Base-by-base conservation (phyloP, 2,797 vertebrate species). In the Bryconaethiops microstoma region DNA sequence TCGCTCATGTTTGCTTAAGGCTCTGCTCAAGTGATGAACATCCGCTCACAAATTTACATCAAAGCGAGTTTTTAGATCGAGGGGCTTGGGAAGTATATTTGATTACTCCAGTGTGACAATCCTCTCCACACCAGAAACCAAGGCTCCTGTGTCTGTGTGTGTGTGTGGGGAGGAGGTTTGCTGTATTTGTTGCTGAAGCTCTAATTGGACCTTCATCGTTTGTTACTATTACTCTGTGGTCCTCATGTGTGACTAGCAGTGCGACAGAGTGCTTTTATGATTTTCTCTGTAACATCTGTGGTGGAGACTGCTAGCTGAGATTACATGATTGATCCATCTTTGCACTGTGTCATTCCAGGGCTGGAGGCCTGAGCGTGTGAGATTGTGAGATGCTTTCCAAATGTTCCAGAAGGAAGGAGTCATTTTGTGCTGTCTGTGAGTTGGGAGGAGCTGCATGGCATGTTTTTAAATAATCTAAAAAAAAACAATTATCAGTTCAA, bases 11-110 rank as follows among this genome's bases (percentile, higher is more conserved):
- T 96, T 95, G 90, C 86, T 92, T 85, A 94, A 93, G 92, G 84
- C 83, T 90, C 91, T 86, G 88, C 87, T 91, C 92, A 91, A 93
- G 90, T 89, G 89, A 93, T 89, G 90, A 86, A 86, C 88, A 90
- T 93, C 92, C 89, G 69, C 93, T 91, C 93, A 92, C 91, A 93
- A 89, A 90, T 52, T 85, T 88, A 96, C 95, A 95, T 96, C 95
- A 97, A 97, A 96, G 95, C 76, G 72, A 59, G 42, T 48, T 79
- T 80, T 79, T 45, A 74, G 76, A 77, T 65, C 82, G 74, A 88
- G 85, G 88, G 68, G 83, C 80, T 92, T 88, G 88, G 87, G 90
- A 94, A 93, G 93, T 94, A 88, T 95, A 94, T 97, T 96, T 96
- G 90, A 93, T 93, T 88, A 94, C 94, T 70, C 65, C 95, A 92